phyloP scores from a whole-genome alignment of 2,888 invertebrate genomes.

The Embidobia sp. region DNA sequence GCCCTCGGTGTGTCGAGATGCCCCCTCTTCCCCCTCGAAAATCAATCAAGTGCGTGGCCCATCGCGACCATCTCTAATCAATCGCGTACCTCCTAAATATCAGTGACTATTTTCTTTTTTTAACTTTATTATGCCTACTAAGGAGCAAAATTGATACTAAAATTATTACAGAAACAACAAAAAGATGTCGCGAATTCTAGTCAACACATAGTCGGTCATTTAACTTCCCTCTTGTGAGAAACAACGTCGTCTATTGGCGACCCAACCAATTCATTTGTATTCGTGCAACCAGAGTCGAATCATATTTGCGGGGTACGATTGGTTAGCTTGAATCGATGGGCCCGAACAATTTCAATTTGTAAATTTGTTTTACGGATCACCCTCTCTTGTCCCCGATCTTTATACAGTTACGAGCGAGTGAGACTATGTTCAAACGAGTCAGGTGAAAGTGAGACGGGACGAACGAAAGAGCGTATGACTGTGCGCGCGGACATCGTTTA shows the following conservation, averaged over 20 bases:
- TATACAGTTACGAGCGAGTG: constrained; percentile 28
- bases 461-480: constrained; percentile 19
- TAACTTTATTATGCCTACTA: no score
- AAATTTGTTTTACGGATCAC: constrained; percentile 31
- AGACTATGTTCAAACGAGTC: no score
- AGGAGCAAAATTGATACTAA: background rate
- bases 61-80: no score
- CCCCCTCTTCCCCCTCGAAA: constrained; percentile 17
- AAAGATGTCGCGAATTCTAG: constrained; percentile 46
- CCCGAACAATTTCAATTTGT: constrained; percentile 34
- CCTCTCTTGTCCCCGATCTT: constrained; percentile 26
- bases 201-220: constrained; percentile 37
- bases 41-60: constrained; percentile 22
- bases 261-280: no score
- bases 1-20: constrained; percentile 62
- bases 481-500: constrained; percentile 24
- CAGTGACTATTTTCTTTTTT: no score
- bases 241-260: no score
- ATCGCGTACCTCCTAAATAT: no score
- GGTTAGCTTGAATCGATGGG: constrained; percentile 21
- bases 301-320: no score
- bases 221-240: no score
- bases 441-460: constrained; percentile 19
- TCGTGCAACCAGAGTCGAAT: background rate
- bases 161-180: background rate